Evolutionary conservation across 2,888 invertebrate species (phyloP).

Genomic region (Merodon equestris): DNA sequence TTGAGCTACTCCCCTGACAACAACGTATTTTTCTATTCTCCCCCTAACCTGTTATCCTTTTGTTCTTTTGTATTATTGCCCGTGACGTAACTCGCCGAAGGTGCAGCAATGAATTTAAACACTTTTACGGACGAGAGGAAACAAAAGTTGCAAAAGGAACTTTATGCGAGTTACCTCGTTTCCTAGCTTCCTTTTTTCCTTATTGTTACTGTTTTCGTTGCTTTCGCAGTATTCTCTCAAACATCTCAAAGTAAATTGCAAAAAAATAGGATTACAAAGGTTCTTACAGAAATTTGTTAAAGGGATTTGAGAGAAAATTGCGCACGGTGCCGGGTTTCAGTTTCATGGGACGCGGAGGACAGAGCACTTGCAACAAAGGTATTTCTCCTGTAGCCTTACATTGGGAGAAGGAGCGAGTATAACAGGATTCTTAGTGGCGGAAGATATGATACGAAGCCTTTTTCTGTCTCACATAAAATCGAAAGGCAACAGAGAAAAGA

Average conservation of each 20-base stretch:
- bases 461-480: too few relatives aligned
- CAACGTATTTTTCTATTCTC: conserved; percentile 27
- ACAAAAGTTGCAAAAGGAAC: conserved; percentile 29
- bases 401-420: too few relatives aligned
- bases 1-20: conserved; percentile 50
- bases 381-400: too few relatives aligned
- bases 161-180: conserved; percentile 1
- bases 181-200: neutral
- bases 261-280: conserved; percentile 57
- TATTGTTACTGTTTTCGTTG: neutral
- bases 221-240: conserved; percentile 4
- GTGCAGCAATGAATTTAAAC: conserved; percentile 55
- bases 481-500: too few relatives aligned
- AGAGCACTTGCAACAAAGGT: too few relatives aligned
- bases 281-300: conserved; percentile 45
- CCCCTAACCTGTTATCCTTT: neutral
- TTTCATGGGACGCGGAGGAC: too few relatives aligned
- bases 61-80: too few relatives aligned
- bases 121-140: conserved; percentile 40
- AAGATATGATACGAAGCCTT: too few relatives aligned
- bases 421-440: too few relatives aligned
- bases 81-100: neutral
- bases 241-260: conserved; percentile 42
- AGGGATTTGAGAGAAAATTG: conserved; percentile 15
- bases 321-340: too few relatives aligned